Evolutionary conservation across 1,140 invertebrate genomes (phyloP).

Genomic region (Temnothorax curvispinosus): DNA sequence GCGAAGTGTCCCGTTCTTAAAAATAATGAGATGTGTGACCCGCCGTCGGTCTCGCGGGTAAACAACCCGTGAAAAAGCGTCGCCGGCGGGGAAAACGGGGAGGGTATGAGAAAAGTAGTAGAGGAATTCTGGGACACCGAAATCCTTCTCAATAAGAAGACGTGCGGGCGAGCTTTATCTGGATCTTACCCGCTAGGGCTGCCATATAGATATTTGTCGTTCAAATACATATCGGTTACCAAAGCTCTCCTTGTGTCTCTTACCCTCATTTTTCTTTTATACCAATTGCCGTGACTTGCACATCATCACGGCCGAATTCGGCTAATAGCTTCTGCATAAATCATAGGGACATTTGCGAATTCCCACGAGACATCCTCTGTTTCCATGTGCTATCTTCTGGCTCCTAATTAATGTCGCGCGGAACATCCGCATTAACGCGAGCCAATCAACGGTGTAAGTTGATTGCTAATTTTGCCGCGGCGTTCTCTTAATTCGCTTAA

Average conservation of each 20-base stretch:
- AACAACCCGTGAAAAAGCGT: slow-evolving; percentile 22
- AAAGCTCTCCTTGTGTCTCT: neutral
- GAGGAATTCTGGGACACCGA: slow-evolving; percentile 3
- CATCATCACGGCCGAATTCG: neutral
- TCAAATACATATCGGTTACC: neutral
- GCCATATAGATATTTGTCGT: neutral
- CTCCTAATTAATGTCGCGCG: slow-evolving; percentile 7
- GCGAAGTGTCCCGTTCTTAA: slow-evolving; percentile 51
- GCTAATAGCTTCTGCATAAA: neutral
- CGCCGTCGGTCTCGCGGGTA: neutral
- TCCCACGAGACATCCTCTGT: neutral
- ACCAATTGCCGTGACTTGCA: neutral
- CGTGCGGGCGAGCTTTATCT: slow-evolving; percentile 13
- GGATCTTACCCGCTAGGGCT: neutral
- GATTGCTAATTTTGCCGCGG: slow-evolving; percentile 18
- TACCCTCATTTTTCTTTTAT: neutral
- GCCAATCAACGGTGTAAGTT: neutral
- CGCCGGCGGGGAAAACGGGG: neutral
- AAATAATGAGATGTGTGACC: slow-evolving; percentile 70
- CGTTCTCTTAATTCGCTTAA: slow-evolving; percentile 36
- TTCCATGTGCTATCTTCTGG: neutral
- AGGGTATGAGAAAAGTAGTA: neutral
- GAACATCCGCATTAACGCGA: neutral
- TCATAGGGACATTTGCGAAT: neutral
- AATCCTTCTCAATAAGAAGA: slow-evolving; percentile 23